phyloP scores from a whole-genome alignment of 2,888 invertebrate species.

The Drosophila borealis region DNA sequence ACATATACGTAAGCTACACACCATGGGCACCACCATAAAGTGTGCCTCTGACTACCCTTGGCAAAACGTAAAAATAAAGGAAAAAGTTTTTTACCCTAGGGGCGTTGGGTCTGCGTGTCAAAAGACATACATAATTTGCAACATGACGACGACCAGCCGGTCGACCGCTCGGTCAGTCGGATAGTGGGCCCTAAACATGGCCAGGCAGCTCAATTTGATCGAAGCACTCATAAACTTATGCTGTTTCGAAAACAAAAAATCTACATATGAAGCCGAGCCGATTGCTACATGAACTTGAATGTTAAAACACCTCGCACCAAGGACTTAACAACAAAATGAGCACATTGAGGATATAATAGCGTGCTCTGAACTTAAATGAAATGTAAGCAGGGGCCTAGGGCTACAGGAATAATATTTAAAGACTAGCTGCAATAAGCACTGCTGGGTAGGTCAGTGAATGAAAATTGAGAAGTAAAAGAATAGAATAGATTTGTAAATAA shows the following conservation, averaged over 20 bases:
- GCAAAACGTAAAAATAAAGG: conserved; percentile 1
- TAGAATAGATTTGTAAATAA: background rate
- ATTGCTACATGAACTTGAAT: conserved; percentile 69
- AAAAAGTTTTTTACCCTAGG: conserved; percentile 33
- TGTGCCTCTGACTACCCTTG: conserved; percentile 66
- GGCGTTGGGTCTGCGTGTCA: conserved; percentile 68
- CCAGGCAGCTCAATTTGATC: conserved; percentile 59
- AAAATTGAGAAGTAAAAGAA: background rate
- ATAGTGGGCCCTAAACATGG: background rate
- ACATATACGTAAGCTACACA: conserved; percentile 7
- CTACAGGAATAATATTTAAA: conserved; percentile 5
- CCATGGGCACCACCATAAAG: conserved; percentile 55
- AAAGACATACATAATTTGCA: conserved; percentile 76
- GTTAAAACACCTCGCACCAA: conserved; percentile 49
- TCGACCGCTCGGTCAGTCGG: conserved; percentile 9
- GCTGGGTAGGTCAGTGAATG: conserved; percentile 3
- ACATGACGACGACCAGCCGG: conserved; percentile 52
- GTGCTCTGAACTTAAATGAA: conserved; percentile 9
- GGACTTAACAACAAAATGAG: conserved; percentile 20
- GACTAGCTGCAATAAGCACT: conserved; percentile 2
- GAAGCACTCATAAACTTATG: conserved; percentile 58
- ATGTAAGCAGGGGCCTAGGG: conserved; percentile 22
- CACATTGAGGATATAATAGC: conserved; percentile 23
- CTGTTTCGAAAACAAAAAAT: conserved; percentile 44
- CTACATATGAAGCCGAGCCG: conserved; percentile 54